These are phyloP conservation scores for Acanthurus leucopareius DNA, from an alignment of 2,797 vertebrate species.

Conservation along the genomic window DNA sequence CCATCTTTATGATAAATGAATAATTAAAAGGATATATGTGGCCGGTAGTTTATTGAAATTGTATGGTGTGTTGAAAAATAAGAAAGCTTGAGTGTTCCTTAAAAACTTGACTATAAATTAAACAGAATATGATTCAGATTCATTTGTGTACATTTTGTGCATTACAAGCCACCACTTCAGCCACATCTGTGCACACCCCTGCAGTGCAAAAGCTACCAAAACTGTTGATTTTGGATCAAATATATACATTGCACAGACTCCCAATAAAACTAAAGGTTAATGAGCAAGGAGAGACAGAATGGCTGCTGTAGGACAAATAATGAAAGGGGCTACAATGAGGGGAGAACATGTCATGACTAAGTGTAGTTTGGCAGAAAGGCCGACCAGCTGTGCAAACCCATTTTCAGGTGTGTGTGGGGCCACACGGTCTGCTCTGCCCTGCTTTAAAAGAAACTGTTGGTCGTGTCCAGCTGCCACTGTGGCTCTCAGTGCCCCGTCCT, in stretches of 20 bases:
- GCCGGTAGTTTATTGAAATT: constrained; percentile 28
- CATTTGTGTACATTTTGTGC: neutral
- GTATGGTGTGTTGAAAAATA: constrained; percentile 55
- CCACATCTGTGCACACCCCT: neutral
- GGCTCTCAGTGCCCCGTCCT: constrained; percentile 35
- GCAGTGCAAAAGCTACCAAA: neutral
- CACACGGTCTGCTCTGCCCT: constrained; percentile 28
- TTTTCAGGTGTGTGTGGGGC: constrained; percentile 58
- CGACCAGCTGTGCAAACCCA: constrained; percentile 58
- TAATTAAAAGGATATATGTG: constrained; percentile 17
- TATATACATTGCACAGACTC: constrained; percentile 5
- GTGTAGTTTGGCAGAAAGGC: constrained; percentile 45
- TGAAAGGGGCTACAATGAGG: constrained; percentile 35
- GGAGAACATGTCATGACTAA: constrained; percentile 41
- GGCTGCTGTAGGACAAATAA: constrained; percentile 34
- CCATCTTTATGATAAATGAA: too few species aligned
- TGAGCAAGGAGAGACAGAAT: constrained; percentile 21
- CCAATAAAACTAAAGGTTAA: constrained; percentile 47
- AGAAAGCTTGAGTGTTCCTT: constrained; percentile 26
- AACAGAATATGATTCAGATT: constrained; percentile 6
- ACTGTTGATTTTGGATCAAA: constrained; percentile 22
- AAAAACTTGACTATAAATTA: constrained; percentile 32
- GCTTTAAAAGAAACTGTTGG: constrained; percentile 55
- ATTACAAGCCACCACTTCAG: constrained; percentile 3
- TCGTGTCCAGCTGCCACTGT: constrained; percentile 66